Base-by-base conservation (phyloP, 1,140 invertebrate genomes). In the Leptinotarsa lineolata region DNA sequence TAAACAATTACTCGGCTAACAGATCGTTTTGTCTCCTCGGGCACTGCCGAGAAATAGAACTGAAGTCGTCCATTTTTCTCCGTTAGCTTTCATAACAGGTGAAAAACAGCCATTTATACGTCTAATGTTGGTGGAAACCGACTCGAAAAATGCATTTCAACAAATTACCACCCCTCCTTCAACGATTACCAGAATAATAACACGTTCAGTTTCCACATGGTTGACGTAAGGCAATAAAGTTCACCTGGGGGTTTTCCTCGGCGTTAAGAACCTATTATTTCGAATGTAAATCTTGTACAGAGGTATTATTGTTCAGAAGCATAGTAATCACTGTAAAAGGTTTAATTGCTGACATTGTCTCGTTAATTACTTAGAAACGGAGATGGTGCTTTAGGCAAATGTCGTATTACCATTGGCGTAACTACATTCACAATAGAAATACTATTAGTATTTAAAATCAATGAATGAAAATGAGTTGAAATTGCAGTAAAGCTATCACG, bases 321-420 rank as follows among this genome's bases (percentile, higher is more conserved):
- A 71, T 63, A 46, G 58, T 71, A 71, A 71, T 71, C 69, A 63
- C 58, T 59, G 69, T 63, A 71, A 71, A 63, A 45, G 58, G 21
- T 71, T 71, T 71, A 71, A 71, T 71, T 71, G 69, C 59, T 63
- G 16, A 58, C 44, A 71, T 71, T 71, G 69, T 71, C 69, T 71
- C 39, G 59, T 71, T 71, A 71, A 71, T 71, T 71, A 71, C 60
- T 71, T 64, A 58, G 48, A 71, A 71, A 58, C 48, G 69, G 69
- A 61, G 69, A 71, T 45, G 69, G 24, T 45, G 69, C 69, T 71
- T 39, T 71, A 63, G 69, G 69, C 69, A 63, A 71, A 68, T 68
- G 44, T 67, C 30, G 2, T 45, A n/a, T 48, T 22, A 30, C 15
- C 61, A 63, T 16, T 63, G 61, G 61, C 61, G 61, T 63, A 63